Base-by-base conservation (phyloP, 2,797 vertebrate species). In the Peromyscus attwateri region DNA sequence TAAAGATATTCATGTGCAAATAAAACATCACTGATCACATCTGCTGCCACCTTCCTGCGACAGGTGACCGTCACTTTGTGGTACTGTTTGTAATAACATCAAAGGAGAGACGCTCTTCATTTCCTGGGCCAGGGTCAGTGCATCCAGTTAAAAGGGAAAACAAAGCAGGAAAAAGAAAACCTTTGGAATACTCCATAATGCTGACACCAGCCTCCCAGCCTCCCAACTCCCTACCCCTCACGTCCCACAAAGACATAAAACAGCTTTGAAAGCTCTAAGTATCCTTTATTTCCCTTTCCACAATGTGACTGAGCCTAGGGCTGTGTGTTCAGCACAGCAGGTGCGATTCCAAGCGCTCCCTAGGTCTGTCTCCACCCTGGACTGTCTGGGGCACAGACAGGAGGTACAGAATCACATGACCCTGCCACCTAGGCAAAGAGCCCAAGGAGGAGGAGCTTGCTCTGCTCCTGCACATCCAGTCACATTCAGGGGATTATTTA, bases 201-300 rank as follows among this genome's bases (percentile, higher is more conserved):
- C 94, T 82, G 92, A 12, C 83, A 89, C 95, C 96, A 91, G 88
- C 94, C 94, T 89, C 94, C 95, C 94, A 80, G 79, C 81, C 46
- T 79, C 49, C 96, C 96, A 97, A 82, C 88, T 96, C 52, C 93
- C 71, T 46, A 40, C 23, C 68, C 16, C n/a, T 21, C 71, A 91
- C 4, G 92, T 6, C 97, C 97, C 88, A 96, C 97, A 98, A 97
- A 96, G 77, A 97, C 97, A 97, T 97, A 97, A 93, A 97, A 95
- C 98, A 94, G 95, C 96, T 98, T 98, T 97, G 96, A 97, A 95
- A 98, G 97, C 96, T 97, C 97, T 95, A 95, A 97, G 96, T 97
- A 13, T 94, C 97, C 97, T 98, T 98, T 98, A 95, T 77, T 98
- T 98, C 93, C 92, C 98, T 97, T 98, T 96, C 96, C 96, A 97